These are phyloP conservation scores for Herpetotheres cachinnans DNA, from an alignment of 2,113 vertebrate genomes.

Conservation along the genomic window DNA sequence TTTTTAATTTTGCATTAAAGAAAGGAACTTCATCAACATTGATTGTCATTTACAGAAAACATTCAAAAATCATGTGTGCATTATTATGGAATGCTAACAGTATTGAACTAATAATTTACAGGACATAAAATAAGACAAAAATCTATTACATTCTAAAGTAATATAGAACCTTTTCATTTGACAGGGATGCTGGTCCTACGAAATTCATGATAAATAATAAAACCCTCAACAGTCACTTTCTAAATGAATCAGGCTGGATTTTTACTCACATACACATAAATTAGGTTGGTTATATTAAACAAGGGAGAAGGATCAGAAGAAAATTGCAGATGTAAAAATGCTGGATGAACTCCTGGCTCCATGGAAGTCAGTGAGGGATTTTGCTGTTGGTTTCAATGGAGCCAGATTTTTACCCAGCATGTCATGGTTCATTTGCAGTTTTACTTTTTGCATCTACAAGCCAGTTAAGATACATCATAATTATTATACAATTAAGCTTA, in stretches of 20 bases:
- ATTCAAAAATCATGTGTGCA: conserved; percentile 89
- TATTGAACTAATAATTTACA: conserved; percentile 85
- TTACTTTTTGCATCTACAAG: conserved; percentile 66
- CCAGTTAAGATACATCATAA: conserved; percentile 59
- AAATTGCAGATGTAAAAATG: conserved; percentile 67
- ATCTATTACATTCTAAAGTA: conserved; percentile 84
- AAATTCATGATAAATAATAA: conserved; percentile 69
- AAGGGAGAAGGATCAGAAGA: conserved; percentile 70
- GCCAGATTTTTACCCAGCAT: conserved; percentile 20
- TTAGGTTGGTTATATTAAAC: conserved; percentile 75
- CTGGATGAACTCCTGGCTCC: background rate
- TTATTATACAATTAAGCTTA: conserved; percentile 65
- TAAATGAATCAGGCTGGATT: conserved; percentile 79
- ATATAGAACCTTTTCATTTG: conserved; percentile 76
- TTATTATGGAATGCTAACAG: conserved; percentile 82
- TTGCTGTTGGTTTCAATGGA: background rate
- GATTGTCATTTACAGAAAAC: conserved; percentile 92
- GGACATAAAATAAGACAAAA: conserved; percentile 80
- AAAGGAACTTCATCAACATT: conserved; percentile 85
- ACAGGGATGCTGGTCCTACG: conserved; percentile 73
- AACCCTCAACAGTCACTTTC: conserved; percentile 68
- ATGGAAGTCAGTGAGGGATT: background rate
- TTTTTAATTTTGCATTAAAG: conserved; percentile 83
- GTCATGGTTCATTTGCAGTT: conserved; percentile 55
- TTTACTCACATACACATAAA: conserved; percentile 75